These are phyloP conservation scores for Heliconius charithonia DNA, from an alignment of 2,888 invertebrate genomes.

Conservation along the genomic window DNA sequence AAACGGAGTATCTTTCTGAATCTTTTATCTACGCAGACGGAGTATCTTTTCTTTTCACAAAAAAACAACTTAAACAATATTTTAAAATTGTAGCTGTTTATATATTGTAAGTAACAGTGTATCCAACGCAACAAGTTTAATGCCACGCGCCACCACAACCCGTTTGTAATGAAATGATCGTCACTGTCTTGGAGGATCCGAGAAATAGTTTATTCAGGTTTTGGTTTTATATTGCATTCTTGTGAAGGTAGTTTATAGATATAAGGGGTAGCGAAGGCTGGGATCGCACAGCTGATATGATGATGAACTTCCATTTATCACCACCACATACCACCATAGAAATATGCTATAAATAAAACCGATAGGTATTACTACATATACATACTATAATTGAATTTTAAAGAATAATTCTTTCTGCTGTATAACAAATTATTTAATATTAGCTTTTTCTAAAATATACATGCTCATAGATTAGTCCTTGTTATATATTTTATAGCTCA, in stretches of 20 bases:
- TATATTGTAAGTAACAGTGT: conserved; percentile 9
- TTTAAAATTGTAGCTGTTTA: background rate
- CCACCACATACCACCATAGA: too few species aligned
- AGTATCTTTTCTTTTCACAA: too few species aligned
- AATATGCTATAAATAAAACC: background rate
- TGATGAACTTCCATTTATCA: conserved; percentile 13
- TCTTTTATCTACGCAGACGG: too few species aligned
- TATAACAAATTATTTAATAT: too few species aligned
- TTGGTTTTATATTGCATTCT: conserved; percentile 23
- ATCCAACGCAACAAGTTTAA: conserved; percentile 33
- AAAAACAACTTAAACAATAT: background rate
- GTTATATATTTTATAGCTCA: too few species aligned
- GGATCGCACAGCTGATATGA: conserved; percentile 16
- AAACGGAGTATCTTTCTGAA: too few species aligned
- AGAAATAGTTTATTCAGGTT: conserved; percentile 34
- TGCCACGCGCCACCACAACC: conserved; percentile 45
- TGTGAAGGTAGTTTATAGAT: conserved; percentile 22
- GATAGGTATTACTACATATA: background rate
- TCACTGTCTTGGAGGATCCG: conserved; percentile 34
- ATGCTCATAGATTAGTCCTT: too few species aligned
- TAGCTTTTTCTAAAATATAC: too few species aligned
- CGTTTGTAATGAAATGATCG: conserved; percentile 38
- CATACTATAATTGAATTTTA: background rate
- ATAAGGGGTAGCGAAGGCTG: conserved; percentile 6
- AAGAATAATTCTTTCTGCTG: background rate